These are phyloP conservation scores for Siniperca scherzeri DNA, from an alignment of 2,797 vertebrate genomes.

Conservation along the genomic window DNA sequence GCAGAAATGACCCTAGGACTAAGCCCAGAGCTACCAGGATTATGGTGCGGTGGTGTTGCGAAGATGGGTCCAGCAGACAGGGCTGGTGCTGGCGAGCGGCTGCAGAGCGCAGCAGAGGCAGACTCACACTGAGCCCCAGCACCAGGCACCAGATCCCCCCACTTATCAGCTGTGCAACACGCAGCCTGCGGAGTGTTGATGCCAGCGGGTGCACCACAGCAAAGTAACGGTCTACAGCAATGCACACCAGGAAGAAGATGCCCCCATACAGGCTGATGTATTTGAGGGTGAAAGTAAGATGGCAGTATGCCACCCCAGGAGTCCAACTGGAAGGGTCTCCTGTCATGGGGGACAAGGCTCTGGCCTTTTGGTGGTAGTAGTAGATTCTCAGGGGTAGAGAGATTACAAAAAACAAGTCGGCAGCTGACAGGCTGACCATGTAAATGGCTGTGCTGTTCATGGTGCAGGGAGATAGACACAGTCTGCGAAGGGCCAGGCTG, in stretches of 20 bases:
- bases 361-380: slow-evolving; percentile 78
- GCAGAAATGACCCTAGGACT: slow-evolving; percentile 75
- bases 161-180: slow-evolving; percentile 72
- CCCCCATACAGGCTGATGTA: slow-evolving; percentile 86
- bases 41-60: slow-evolving; percentile 64
- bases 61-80: slow-evolving; percentile 79
- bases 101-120: slow-evolving; percentile 73
- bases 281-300: slow-evolving; percentile 83
- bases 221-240: slow-evolving; percentile 83
- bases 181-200: slow-evolving; percentile 46
- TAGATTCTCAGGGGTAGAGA: slow-evolving; percentile 85
- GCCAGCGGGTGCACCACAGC: slow-evolving; percentile 80
- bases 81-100: slow-evolving; percentile 53
- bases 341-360: slow-evolving; percentile 17
- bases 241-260: slow-evolving; percentile 86
- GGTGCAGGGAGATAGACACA: slow-evolving; percentile 68
- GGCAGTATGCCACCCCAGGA: slow-evolving; percentile 71
- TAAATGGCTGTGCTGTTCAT: slow-evolving; percentile 81
- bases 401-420: slow-evolving; percentile 81
- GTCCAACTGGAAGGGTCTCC: slow-evolving; percentile 51
- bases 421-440: slow-evolving; percentile 78
- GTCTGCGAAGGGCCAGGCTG: slow-evolving; percentile 71
- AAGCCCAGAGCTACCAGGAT: slow-evolving; percentile 77
- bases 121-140: slow-evolving; percentile 74
- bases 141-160: slow-evolving; percentile 83